Evolutionary conservation across 2,797 vertebrate species (phyloP), one percentile per base, ranked within the genome.

Genomic region (Parauchenoglanis punctatus): DNA sequence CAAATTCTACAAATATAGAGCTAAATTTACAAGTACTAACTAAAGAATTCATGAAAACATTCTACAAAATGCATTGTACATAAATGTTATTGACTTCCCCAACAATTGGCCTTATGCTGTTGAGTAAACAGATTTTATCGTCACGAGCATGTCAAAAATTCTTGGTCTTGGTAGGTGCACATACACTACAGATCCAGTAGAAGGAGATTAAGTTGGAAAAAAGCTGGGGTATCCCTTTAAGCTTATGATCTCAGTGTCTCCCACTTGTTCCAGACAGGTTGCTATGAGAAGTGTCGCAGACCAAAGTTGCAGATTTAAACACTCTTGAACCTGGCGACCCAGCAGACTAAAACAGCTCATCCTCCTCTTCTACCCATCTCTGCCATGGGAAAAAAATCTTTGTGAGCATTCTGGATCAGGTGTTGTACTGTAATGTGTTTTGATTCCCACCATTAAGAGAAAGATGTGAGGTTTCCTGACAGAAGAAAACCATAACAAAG

Each of bases 391-490:
- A 78, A 13, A 40, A 67, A 49, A 31, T 83, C 44, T 63, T 13
- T 4, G 61, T 82, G 40, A 76, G 59, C 15, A 56, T 40, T 83
- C n/a, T 82, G 80, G 52, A 82, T 87, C 59, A 77, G 28, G 20
- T 75, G 44, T n/a, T 58, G 7, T 78, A 85, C 78, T 68, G 77
- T 73, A 81, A 81, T 61, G 56, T 80, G 86, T 83, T 87, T 86
- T 84, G 72, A 85, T 84, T 85, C 35, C 68, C 23, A 44, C 58
- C 40, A 76, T 76, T 76, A 87, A 54, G 75, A 84, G 84, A 75
- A 83, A 81, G 68, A 82, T 77, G 7, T 77, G 28, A 65, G 80
- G 82, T 89, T 90, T 89, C 84, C 75, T 89, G 84, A 75, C 59
- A 49, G 67, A 76, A 56, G 68, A 80, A 35, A 81, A 46, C 46